Evolutionary conservation across 2,888 invertebrate genomes (phyloP).

Genomic region (Pseudococcus jackbeardsleyi): DNA sequence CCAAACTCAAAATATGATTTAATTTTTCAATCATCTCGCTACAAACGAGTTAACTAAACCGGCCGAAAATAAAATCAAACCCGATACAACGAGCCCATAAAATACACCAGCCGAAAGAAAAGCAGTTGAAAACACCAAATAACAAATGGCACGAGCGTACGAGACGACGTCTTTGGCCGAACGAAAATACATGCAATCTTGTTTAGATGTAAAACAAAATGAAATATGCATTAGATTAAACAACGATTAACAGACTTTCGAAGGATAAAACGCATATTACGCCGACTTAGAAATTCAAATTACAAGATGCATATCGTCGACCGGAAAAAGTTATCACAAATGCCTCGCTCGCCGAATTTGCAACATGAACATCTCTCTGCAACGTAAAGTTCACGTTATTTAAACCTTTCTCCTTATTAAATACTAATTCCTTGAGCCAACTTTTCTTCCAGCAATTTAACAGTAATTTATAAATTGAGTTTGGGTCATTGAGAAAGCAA

Average conservation of each 20-base stretch:
- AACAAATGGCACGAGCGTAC: neutral
- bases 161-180: neutral
- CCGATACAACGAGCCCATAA: neutral
- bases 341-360: conserved; percentile 3
- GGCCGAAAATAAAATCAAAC: neutral
- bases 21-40: too few species aligned
- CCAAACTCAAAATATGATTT: too few species aligned
- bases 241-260: conserved; percentile 39
- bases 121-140: neutral
- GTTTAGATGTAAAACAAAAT: conserved; percentile 19
- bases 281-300: conserved; percentile 28
- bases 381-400: conserved; percentile 41
- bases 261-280: conserved; percentile 29
- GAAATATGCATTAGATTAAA: conserved; percentile 48
- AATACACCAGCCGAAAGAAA: neutral
- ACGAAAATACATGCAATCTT: conserved; percentile 13
- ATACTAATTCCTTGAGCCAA: conserved; percentile 43
- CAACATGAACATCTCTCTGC: conserved; percentile 22
- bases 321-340: conserved; percentile 30
- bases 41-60: too few species aligned
- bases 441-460: conserved; percentile 51
- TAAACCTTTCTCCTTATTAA: conserved; percentile 46
- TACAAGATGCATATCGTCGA: conserved; percentile 36
- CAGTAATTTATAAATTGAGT: conserved; percentile 50
- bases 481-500: conserved; percentile 30